A percentile compares a stretch with the other conserved stretches of the same genome.
phyloP scores from a whole-genome alignment of 2,888 invertebrate species.

The Patella ulyssiponensis region DNA sequence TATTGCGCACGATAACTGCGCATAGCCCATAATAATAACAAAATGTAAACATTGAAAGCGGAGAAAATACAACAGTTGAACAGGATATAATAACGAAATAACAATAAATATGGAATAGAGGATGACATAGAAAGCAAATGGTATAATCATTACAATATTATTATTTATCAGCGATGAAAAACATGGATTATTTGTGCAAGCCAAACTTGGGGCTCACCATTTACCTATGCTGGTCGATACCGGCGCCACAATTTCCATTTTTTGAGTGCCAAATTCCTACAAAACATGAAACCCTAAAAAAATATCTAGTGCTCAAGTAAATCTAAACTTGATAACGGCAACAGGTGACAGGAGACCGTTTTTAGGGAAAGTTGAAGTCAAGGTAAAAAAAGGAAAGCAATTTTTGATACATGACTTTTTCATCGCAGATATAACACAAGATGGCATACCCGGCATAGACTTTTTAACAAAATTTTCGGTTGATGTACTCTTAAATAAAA shows the following conservation, averaged over 20 bases:
- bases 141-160: too few relatives aligned
- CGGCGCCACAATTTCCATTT: constrained; percentile 3
- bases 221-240: background rate
- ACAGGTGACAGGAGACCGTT: background rate
- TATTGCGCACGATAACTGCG: too few relatives aligned
- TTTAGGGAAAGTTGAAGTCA: background rate
- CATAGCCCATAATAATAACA: too few relatives aligned
- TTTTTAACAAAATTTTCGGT: constrained; percentile 5
- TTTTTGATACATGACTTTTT: constrained; percentile 1
- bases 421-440: constrained; percentile 14
- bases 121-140: too few relatives aligned
- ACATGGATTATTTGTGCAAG: background rate
- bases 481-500: background rate
- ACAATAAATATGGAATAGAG: too few relatives aligned
- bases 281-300: background rate
- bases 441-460: constrained; percentile 11
- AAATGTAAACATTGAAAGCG: too few relatives aligned
- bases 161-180: background rate
- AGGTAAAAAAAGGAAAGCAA: background rate
- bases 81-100: too few relatives aligned
- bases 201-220: background rate
- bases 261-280: background rate
- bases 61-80: too few relatives aligned
- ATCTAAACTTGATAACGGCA: constrained; percentile 13
- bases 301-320: background rate